Base-by-base conservation (phyloP, 2,797 vertebrate species). In the Melanogrammus aeglefinus region DNA sequence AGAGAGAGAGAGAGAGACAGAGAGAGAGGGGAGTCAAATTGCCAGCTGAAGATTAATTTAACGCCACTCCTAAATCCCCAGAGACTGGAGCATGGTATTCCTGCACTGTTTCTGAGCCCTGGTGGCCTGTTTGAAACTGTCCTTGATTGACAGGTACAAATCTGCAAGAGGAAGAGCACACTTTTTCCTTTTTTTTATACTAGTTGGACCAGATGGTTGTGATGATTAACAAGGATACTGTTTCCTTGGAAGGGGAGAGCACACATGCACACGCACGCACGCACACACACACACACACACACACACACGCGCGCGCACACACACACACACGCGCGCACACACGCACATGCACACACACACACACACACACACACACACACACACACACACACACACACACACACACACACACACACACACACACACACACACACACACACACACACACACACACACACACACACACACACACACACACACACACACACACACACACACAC, bases 161-260 rank as follows among this genome's bases (percentile, higher is more conserved):
- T 94, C 93, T 94, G 92, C 78, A 76, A 83, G 90, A 92, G 92
- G 89, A 92, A 92, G 86, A 92, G 90, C 90, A 88, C 88, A 89
- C 84, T 86, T 89, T 85, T 89, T 87, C 79, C 79, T 76, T 69
- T 89, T 88, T 80, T 82, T 76, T 76, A 18, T 85, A 82, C 87
- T 83, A 91, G 90, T 92, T 83, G 86, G 92, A 94, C 91, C 94
- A 95, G 94, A 95, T 95, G 94, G 94, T 93, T 88, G 92, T 92
- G 94, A 95, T 95, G 95, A 95, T 95, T 94, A 95, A 95, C 94
- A 94, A 94, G 57, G 92, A 94, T 94, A 93, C 93, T 94, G 92
- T 94, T 94, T 92, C 92, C 91, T 93, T 94, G 94, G 82, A 93
- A 85, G 74, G 94, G 94, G 41, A 3, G 41, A 12, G 21, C 47